A percentile compares a stretch with the other conserved stretches of the same genome.
Evolutionary conservation across 2,113 vertebrate species (phyloP).

Genomic region (Tonatia bakeri): DNA sequence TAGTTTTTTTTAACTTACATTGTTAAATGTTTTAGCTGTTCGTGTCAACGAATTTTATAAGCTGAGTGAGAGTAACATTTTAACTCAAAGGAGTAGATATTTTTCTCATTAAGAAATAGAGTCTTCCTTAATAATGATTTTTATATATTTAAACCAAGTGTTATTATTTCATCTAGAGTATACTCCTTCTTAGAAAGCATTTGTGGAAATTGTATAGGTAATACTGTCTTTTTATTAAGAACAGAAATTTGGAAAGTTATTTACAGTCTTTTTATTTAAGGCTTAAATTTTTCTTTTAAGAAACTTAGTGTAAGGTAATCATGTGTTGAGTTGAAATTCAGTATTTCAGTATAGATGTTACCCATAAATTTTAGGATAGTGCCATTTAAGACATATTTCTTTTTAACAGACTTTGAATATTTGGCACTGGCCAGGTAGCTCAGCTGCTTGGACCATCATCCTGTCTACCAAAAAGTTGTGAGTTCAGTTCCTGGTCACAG

Average conservation of each 20-base stretch:
- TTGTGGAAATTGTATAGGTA: conserved; percentile 3
- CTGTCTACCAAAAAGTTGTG: too few species aligned
- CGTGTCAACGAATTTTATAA: neutral
- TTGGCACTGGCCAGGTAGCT: neutral
- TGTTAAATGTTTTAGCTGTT: conserved; percentile 31
- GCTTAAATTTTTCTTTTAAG: conserved; percentile 32
- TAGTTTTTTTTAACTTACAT: conserved; percentile 7
- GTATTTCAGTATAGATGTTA: conserved; percentile 12
- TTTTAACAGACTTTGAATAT: conserved; percentile 49
- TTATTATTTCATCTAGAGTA: neutral
- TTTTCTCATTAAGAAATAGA: conserved; percentile 7
- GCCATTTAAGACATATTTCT: conserved; percentile 31
- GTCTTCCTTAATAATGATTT: neutral
- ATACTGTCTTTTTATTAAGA: conserved; percentile 44
- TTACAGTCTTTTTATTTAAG: conserved; percentile 26
- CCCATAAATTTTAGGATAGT: conserved; percentile 25
- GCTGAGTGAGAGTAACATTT: conserved; percentile 8
- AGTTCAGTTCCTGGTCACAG: too few species aligned
- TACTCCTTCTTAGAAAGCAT: conserved; percentile 11
- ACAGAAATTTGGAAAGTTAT: conserved; percentile 12
- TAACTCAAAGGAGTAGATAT: neutral
- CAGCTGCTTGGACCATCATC: too few species aligned
- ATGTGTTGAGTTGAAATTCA: conserved; percentile 22
- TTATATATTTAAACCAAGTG: conserved; percentile 5
- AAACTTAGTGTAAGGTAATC: neutral